These are phyloP conservation scores for Chloropsis cyanopogon DNA, from an alignment of 2,113 vertebrate species.

Conservation along the genomic window DNA sequence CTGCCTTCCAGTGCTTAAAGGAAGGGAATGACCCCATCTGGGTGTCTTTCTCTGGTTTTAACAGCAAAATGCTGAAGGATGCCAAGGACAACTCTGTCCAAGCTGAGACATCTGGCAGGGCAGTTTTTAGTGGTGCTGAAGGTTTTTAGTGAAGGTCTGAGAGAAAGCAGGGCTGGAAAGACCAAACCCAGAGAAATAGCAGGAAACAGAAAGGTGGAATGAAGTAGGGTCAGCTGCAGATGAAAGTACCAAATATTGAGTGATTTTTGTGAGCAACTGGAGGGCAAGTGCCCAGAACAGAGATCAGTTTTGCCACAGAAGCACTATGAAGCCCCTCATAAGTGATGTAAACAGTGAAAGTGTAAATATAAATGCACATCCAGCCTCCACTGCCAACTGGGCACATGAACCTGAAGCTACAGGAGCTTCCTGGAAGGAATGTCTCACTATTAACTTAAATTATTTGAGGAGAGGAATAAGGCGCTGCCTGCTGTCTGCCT, in stretches of 20 bases:
- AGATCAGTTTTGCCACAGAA: background rate
- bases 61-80: background rate
- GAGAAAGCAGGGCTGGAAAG: background rate
- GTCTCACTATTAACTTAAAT: background rate
- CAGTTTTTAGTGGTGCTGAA: background rate
- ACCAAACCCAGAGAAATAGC: background rate
- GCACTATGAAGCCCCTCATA: background rate
- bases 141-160: background rate
- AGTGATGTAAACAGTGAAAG: background rate
- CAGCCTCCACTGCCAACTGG: fast-evolving
- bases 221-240: fast-evolving
- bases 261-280: background rate
- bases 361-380: background rate
- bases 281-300: background rate
- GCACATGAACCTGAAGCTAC: background rate
- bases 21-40: fast-evolving
- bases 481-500: background rate
- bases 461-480: background rate
- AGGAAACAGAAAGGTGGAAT: background rate
- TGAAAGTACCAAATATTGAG: background rate
- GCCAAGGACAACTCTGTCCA: background rate
- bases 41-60: background rate
- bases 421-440: background rate
- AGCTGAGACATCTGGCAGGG: background rate
- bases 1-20: background rate